Conservation (phyloP, 2,113 vertebrate species). For the Aythya baeri region DNA sequence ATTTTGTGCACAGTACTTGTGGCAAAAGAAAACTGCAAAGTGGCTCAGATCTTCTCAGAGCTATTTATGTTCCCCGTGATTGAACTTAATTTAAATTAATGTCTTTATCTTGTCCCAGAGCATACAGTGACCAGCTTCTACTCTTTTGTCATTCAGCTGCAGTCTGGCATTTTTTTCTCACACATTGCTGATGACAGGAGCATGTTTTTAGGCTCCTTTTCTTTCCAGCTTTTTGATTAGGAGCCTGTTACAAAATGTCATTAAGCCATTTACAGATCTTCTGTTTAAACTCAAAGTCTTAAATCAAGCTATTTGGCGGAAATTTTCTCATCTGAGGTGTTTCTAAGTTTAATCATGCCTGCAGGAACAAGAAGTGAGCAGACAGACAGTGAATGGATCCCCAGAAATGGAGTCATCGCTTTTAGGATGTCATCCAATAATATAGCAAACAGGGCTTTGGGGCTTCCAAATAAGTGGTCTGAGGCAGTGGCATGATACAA, state of each 20-base stretch:
- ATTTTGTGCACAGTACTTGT: accelerated
- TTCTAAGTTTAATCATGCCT: neutral
- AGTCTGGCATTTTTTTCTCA: neutral
- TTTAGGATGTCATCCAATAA: neutral
- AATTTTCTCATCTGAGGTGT: neutral
- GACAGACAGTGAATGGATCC: neutral
- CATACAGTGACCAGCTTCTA: accelerated
- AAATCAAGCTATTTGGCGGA: neutral
- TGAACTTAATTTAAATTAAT: neutral
- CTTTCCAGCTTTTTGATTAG: neutral
- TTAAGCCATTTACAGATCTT: neutral
- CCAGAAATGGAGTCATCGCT: neutral
- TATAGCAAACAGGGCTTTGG: neutral
- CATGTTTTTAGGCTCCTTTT: neutral
- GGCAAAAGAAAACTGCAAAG: neutral
- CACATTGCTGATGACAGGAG: neutral
- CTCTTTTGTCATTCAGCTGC: neutral
- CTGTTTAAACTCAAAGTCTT: neutral
- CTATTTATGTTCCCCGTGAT: neutral
- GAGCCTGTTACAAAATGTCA: neutral
- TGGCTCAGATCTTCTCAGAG: neutral
- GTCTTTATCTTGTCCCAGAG: neutral
- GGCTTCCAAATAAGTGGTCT: neutral
- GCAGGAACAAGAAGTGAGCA: neutral
- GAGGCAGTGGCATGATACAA: neutral